Percentiles rank a stretch among this genome's conserved stretches.
phyloP scores from a whole-genome alignment of 2,888 invertebrate genomes.

The Subacronicta megacephala region DNA sequence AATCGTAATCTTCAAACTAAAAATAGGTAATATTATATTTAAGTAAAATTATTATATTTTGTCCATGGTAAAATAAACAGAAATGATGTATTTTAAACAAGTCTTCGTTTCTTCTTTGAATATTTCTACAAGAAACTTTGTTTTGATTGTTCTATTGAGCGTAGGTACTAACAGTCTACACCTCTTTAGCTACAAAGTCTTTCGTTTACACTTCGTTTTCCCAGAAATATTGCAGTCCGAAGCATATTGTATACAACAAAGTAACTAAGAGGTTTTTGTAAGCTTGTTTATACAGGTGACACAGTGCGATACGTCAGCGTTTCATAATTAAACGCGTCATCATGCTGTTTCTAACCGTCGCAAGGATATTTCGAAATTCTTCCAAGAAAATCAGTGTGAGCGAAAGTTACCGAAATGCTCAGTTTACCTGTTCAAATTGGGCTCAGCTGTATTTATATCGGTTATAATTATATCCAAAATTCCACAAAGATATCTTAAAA shows the following conservation, averaged over 20 bases:
- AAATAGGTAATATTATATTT: constrained; percentile 8
- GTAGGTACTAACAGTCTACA: constrained; percentile 10
- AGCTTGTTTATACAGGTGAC: constrained; percentile 56
- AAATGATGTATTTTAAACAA: constrained; percentile 10
- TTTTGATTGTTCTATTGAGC: constrained; percentile 19
- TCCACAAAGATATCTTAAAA: background rate
- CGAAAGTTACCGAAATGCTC: constrained; percentile 19
- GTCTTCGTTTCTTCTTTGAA: constrained; percentile 7
- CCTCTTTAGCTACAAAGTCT: constrained; percentile 20
- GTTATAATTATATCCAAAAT: background rate
- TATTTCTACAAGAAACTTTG: constrained; percentile 14
- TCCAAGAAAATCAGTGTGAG: constrained; percentile 19
- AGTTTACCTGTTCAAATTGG: background rate
- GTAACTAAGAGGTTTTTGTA: constrained; percentile 33
- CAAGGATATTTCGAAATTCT: constrained; percentile 38
- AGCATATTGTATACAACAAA: constrained; percentile 14
- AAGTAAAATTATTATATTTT: no score
- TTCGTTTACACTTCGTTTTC: constrained; percentile 28
- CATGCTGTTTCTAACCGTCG: constrained; percentile 16
- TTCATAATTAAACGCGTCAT: constrained; percentile 52
- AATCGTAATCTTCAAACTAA: background rate
- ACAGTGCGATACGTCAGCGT: constrained; percentile 44
- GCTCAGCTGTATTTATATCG: constrained; percentile 3
- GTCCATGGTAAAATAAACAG: constrained; percentile 12
- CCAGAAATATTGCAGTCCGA: constrained; percentile 19